Conservation (phyloP, 2,113 vertebrate species). For the Delphinapterus leucas region DNA sequence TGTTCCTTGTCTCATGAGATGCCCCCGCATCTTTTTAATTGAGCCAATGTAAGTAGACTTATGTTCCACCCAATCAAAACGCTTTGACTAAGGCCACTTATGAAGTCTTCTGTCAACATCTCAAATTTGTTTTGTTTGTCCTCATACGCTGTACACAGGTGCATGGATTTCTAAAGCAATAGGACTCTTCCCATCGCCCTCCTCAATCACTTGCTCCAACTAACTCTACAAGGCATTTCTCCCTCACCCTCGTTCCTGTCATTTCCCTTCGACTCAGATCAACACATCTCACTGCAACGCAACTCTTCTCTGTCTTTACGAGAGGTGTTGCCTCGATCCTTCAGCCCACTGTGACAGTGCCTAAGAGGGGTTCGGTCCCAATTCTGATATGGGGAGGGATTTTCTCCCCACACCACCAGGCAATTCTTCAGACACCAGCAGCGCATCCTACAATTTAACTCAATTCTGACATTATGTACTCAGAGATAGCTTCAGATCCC, state of each 20-base stretch:
- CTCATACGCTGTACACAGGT: neutral
- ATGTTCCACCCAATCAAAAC: neutral
- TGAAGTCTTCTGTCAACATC: neutral
- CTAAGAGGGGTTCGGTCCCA: neutral
- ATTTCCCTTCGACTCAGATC: neutral
- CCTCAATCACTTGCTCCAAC: neutral
- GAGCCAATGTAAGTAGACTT: neutral
- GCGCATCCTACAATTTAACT: neutral
- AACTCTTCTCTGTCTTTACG: neutral
- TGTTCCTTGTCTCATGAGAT: neutral
- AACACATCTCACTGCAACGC: neutral
- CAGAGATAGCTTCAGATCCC: too few relatives aligned
- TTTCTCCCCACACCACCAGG: neutral
- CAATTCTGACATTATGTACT: too few relatives aligned
- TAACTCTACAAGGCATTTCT: neutral
- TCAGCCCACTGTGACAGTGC: neutral
- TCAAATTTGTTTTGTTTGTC: neutral
- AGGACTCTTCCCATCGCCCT: neutral
- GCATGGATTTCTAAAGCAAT: neutral
- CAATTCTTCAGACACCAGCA: neutral
- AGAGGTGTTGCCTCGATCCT: neutral
- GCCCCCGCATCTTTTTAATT: neutral
- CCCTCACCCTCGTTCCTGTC: neutral
- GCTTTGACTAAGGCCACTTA: neutral
- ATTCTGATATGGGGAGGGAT: neutral